Conservation (phyloP, 30 jellyfish, hydroid and myxozoan genomes). For the Cassiopea xamachana region DNA sequence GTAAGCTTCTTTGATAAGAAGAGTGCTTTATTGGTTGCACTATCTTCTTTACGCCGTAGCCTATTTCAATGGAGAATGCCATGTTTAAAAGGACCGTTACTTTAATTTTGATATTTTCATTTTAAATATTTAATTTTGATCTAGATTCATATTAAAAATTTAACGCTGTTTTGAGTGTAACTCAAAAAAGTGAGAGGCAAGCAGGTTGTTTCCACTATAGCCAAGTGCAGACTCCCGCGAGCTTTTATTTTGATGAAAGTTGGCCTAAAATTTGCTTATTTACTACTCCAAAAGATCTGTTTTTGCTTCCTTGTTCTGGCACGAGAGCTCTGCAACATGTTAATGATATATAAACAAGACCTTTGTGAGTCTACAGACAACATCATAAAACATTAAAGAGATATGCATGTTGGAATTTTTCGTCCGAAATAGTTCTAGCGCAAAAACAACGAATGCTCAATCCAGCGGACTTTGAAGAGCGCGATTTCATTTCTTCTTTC, state of each 20-base stretch:
- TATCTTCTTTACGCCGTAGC: neutral
- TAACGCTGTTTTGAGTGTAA: slow-evolving; percentile 32
- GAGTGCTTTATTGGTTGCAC: neutral
- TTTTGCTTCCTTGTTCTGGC: slow-evolving; percentile 28
- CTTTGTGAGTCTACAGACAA: slow-evolving; percentile 70
- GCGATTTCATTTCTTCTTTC: neutral
- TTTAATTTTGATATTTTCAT: slow-evolving; percentile 26
- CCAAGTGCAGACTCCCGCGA: neutral
- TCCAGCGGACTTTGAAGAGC: neutral
- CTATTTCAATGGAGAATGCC: neutral
- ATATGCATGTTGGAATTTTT: slow-evolving; percentile 59
- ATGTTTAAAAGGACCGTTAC: neutral
- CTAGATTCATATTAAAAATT: slow-evolving; percentile 59
- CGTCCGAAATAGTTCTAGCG: neutral
- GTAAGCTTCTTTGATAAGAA: neutral
- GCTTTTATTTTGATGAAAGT: neutral
- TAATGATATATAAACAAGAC: slow-evolving; percentile 70
- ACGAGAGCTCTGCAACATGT: slow-evolving; percentile 66
- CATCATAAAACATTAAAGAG: slow-evolving; percentile 73
- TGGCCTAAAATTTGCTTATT: neutral
- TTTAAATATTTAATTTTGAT: slow-evolving; percentile 56
- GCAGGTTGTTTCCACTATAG: slow-evolving; percentile 45
- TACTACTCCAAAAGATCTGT: neutral
- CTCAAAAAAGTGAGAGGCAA: slow-evolving; percentile 41
- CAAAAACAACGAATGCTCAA: neutral